These are phyloP conservation scores for Callorhinus ursinus DNA, from an alignment of 2,113 vertebrate genomes.

Conservation along the genomic window DNA sequence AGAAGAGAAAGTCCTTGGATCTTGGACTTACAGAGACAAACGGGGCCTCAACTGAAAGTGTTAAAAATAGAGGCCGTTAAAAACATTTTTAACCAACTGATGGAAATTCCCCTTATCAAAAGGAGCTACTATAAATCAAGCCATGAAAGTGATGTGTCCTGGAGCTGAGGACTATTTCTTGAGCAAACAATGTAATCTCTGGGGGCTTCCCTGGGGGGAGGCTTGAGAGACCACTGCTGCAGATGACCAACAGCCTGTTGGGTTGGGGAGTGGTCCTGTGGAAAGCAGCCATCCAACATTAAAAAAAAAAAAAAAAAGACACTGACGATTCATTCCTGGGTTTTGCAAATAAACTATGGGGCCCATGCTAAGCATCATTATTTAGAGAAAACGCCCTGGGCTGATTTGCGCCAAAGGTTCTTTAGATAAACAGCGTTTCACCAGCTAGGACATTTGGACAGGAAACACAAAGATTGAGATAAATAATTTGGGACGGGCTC, in stretches of 20 bases:
- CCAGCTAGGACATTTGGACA: too few species aligned
- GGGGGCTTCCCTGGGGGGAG: not conserved
- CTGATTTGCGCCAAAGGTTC: accelerated
- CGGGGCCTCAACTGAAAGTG: not conserved
- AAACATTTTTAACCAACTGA: not conserved
- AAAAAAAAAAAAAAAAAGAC: not conserved
- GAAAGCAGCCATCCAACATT: not conserved
- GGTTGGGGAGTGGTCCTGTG: not conserved
- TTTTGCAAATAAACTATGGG: not conserved
- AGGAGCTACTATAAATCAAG: not conserved
- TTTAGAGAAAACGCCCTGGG: not conserved
- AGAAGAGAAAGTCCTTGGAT: not conserved
- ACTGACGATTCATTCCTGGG: accelerated
- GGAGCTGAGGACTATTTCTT: not conserved
- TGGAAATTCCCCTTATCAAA: slow-evolving; percentile 40
- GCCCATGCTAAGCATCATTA: accelerated
- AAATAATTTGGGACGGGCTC: not conserved
- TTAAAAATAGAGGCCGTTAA: slow-evolving; percentile 14
- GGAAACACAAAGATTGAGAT: not conserved
- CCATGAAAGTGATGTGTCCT: not conserved
- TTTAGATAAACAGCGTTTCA: not conserved
- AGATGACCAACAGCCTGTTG: not conserved
- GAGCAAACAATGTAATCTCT: not conserved
- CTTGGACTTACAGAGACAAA: not conserved
- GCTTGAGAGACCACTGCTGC: not conserved